Evolutionary conservation across 2,113 vertebrate species (phyloP).

Genomic region (Ciconia maguari): DNA sequence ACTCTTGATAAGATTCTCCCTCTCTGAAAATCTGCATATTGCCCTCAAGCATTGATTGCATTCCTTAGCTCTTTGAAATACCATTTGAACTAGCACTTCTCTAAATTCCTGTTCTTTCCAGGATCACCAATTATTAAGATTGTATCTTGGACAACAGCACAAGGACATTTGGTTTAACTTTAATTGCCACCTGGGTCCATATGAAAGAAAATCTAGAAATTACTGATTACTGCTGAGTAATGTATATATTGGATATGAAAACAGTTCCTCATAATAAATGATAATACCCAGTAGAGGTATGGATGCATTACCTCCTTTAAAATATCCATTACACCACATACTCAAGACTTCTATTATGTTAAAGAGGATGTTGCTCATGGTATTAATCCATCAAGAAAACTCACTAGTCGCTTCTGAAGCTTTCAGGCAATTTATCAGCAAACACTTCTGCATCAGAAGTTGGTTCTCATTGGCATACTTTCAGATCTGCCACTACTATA

Average conservation of each 20-base stretch:
- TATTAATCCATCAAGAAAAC: background rate
- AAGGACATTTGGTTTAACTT: background rate
- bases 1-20: background rate
- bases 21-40: background rate
- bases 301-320: background rate
- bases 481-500: background rate
- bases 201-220: background rate
- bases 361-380: background rate
- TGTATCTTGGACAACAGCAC: background rate
- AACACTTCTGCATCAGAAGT: background rate
- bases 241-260: background rate
- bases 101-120: background rate
- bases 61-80: background rate
- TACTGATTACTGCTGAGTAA: background rate
- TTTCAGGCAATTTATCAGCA: background rate
- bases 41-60: background rate
- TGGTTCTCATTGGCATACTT: background rate
- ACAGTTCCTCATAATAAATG: background rate
- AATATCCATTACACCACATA: background rate
- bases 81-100: background rate
- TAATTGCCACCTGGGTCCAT: background rate
- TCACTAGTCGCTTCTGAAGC: background rate
- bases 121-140: background rate
- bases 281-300: background rate
- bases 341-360: background rate